Conservation (phyloP, 2,888 invertebrate genomes). For the Mesorhabditis belari region DNA sequence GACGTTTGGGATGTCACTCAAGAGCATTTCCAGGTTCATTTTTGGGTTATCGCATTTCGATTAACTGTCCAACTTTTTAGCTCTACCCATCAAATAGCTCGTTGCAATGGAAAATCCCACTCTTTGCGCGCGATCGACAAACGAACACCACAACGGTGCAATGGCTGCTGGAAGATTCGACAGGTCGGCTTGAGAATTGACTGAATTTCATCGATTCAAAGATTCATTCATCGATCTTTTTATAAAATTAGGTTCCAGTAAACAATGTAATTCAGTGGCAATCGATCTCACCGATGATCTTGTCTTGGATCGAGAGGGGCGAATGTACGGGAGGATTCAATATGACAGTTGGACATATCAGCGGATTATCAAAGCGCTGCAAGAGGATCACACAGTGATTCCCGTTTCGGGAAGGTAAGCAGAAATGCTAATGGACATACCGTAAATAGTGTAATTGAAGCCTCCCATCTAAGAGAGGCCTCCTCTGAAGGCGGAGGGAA, state of each 20-base stretch:
- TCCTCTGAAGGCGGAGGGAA: too few species aligned
- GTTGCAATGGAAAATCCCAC: slow-evolving; percentile 35
- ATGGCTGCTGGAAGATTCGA: slow-evolving; percentile 26
- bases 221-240: neutral
- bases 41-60: too few species aligned
- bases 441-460: too few species aligned
- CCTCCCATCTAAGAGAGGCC: too few species aligned
- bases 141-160: slow-evolving; percentile 14
- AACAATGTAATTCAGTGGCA: slow-evolving; percentile 1
- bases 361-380: neutral
- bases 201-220: neutral
- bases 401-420: neutral
- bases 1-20: too few species aligned
- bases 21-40: too few species aligned
- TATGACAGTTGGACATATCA: slow-evolving; percentile 15
- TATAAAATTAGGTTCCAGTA: neutral
- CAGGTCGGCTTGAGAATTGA: slow-evolving; percentile 6
- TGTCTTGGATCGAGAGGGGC: slow-evolving; percentile 20
- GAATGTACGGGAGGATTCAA: slow-evolving; percentile 16
- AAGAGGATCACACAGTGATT: neutral
- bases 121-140: slow-evolving; percentile 28
- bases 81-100: slow-evolving; percentile 3
- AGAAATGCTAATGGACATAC: neutral
- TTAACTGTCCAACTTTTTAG: slow-evolving; percentile 4
- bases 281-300: slow-evolving; percentile 21